Evolutionary conservation across 2,797 vertebrate genomes (phyloP), one percentile per base, ranked within the genome.

Genomic region (Argya squamiceps): DNA sequence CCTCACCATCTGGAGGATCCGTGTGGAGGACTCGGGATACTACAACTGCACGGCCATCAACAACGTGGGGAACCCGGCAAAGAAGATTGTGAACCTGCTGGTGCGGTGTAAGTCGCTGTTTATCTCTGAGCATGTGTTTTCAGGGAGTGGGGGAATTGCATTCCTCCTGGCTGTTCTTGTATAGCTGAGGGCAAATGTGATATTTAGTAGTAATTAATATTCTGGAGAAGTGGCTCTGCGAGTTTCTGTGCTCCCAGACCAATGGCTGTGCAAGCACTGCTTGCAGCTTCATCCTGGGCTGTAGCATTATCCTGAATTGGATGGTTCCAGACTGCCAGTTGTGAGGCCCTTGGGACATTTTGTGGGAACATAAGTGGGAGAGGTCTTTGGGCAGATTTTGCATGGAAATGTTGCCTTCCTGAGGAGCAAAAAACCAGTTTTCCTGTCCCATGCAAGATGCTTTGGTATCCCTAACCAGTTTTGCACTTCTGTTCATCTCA

Each of bases 21-120:
- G 93, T 0, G 98, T 98, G 9, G 97, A 97, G 3, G 99, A 99
- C 77, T 99, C 99, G 0, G 99, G 99, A 53, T 99, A 98, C 97
- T 99, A 99, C 98, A 99, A 99, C 96, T 99, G 99, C 97, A 99
- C 99, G 0, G 99, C 99, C 30, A 98, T 98, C 97, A 99, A 99
- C 98, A 99, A 99, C 0, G 99, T 99, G 97, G 99, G 99, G 36
- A 99, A 99, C 97, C 99, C 99, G 0, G 99, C 99, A 27, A 99
- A 99, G 97, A 99, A 99, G 97, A 99, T 98, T 0, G 98, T 99
- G 97, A 99, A 99, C 95, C 96, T 99, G 26, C 91, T 99, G 70
- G 99, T 99, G 97, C 98, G 99, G 93, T 98, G 99, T 99, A 98
- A 70, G 98, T 98, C n/a, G 36, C 67, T 73, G 15, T 34, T 69